Evolutionary conservation across 2,888 invertebrate genomes (phyloP), one percentile per base, ranked within the genome.

Genomic region (Brenthis hecate): DNA sequence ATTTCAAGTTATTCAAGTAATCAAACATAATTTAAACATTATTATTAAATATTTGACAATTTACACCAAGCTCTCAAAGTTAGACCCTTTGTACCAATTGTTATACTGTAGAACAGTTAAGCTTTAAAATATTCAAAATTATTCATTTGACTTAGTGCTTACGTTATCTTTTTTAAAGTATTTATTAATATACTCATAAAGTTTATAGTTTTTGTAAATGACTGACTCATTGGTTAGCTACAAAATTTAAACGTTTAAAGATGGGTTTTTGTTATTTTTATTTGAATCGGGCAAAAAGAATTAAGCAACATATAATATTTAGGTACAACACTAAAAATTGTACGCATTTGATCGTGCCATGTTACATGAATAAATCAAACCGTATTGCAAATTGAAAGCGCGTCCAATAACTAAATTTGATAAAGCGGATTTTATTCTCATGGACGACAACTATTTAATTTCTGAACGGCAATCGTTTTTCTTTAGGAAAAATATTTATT

Each of bases 41-140:
- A 58, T 58, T 48, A 58, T 60, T 28, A 50, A 23, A 60, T 28
- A 23, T 23, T 58, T 13, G 50, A 50, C 48, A 62, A 53, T 61
- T 51, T 16, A 50, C 51, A 61, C 51, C 28, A 32, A 61, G 36
- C 53, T 53, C 16, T 16, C 51, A 16, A 62, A 62, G 13, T 62
- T 62, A 51, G 48, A 3, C 11, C 16, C n/a, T 60, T 60, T 54
- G 47, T 60, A 60, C 48, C 50, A 50, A 60, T 60, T 60, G 60
- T 32, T 60, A 50, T 56, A 56, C 28, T 56, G 56, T 32, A 23
- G 67, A 66, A 63, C 60, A 65, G 65, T 68, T 61, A 72, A 67
- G 65, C 54, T 60, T 66, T 60, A 64, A 68, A 73, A 72, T 73
- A 72, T 73, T 73, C 69, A 73, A 69, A 61, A 68, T 69, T 67